phyloP scores from a whole-genome alignment of 2,113 vertebrate species.

The Carassius gibelio region DNA sequence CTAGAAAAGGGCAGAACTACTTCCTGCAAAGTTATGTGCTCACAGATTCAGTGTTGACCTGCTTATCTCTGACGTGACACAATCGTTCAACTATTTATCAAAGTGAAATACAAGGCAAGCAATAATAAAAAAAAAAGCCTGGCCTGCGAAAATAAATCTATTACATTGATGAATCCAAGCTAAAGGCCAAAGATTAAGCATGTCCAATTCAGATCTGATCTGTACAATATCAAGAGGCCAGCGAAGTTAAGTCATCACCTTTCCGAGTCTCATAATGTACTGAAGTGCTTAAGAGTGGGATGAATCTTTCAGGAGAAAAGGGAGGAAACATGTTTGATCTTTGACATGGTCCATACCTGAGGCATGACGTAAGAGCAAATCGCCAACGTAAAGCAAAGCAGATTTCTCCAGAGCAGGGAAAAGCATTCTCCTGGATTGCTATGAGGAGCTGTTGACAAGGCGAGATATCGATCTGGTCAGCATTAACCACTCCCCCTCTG shows the following conservation, averaged over 20 bases:
- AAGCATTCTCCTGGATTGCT: conserved; percentile 37
- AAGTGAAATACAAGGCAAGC: conserved; percentile 53
- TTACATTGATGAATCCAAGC: conserved; percentile 7
- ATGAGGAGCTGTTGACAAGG: conserved; percentile 62
- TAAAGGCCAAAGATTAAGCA: background rate
- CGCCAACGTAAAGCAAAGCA: conserved; percentile 72
- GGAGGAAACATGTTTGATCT: conserved; percentile 67
- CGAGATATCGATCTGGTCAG: conserved; percentile 61
- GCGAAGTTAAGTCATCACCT: conserved; percentile 60
- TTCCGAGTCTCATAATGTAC: conserved; percentile 65
- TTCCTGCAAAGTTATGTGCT: too few relatives aligned
- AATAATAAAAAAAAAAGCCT: background rate
- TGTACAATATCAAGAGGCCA: conserved; percentile 50
- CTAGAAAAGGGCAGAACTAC: background rate
- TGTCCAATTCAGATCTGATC: conserved; percentile 7
- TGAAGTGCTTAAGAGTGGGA: conserved; percentile 64
- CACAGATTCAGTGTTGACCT: background rate
- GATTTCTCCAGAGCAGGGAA: conserved; percentile 51
- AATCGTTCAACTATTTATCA: conserved; percentile 66
- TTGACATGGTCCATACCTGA: conserved; percentile 71
- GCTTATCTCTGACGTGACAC: conserved; percentile 23
- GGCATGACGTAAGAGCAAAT: conserved; percentile 69
- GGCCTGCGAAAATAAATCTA: background rate
- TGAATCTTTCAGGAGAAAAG: conserved; percentile 55
- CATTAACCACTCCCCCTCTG: conserved; percentile 53